These are phyloP conservation scores for Azemiops feae DNA, from an alignment of 2,113 vertebrate species.

Conservation along the genomic window DNA sequence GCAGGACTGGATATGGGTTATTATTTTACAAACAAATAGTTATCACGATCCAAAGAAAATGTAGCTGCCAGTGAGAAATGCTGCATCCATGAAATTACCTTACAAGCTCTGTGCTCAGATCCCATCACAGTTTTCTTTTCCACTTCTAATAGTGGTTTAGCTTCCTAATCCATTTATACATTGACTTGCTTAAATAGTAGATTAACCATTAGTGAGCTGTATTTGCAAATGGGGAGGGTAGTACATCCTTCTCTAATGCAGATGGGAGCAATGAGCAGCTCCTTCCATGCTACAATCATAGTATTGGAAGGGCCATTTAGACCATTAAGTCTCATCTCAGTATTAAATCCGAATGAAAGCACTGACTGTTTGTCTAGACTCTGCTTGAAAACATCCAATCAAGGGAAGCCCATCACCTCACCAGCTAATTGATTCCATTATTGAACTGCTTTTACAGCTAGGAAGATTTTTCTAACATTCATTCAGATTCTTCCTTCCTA, in stretches of 20 bases:
- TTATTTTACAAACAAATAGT: not conserved
- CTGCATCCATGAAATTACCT: slow-evolving; percentile 50
- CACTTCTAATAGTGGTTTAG: slow-evolving; percentile 48
- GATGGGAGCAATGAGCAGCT: not conserved
- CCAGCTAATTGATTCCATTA: not conserved
- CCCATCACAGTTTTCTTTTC: slow-evolving; percentile 42
- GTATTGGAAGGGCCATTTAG: not conserved
- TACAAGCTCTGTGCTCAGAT: slow-evolving; percentile 46
- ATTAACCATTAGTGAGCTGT: slow-evolving; percentile 13
- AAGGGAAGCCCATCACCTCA: not conserved
- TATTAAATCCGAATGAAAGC: not conserved
- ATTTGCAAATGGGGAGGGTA: not conserved
- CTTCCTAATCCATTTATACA: slow-evolving; percentile 39
- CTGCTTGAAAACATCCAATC: not conserved
- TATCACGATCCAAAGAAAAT: slow-evolving; percentile 32
- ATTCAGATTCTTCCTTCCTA: not conserved
- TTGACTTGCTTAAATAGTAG: slow-evolving; percentile 12
- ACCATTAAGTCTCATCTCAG: not conserved
- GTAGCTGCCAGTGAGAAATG: slow-evolving; percentile 1
- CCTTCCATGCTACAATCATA: not conserved
- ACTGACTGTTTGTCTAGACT: not conserved
- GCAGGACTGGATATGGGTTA: not conserved
- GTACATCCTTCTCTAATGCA: not conserved
- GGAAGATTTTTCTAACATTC: not conserved
- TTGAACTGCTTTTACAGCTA: not conserved